A percentile compares a stretch with the other conserved stretches of the same genome.
Evolutionary conservation across 2,113 vertebrate genomes (phyloP).

Genomic region (Centrocercus urophasianus): DNA sequence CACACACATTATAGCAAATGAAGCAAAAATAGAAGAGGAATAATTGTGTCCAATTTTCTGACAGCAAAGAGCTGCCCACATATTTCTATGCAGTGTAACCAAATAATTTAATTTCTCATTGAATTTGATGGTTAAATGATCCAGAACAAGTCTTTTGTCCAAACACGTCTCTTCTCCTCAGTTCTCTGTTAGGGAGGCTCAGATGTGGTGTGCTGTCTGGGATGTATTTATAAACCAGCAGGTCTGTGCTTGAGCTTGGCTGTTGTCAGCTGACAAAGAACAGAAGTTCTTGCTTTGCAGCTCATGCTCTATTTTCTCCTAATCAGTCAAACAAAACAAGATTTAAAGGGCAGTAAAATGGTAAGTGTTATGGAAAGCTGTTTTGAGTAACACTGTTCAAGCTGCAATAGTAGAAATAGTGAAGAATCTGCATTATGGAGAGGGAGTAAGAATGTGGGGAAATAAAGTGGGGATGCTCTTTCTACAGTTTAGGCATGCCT

Average conservation of each 20-base stretch:
- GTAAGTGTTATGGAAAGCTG: neutral
- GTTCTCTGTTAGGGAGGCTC: neutral
- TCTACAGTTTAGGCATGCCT: neutral
- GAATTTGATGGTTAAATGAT: neutral
- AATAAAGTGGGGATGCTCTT: neutral
- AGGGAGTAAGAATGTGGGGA: neutral
- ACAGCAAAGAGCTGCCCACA: neutral
- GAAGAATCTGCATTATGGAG: neutral
- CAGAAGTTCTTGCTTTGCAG: neutral
- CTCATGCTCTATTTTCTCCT: constrained; percentile 14
- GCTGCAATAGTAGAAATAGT: neutral
- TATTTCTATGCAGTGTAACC: neutral
- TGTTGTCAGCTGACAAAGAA: neutral
- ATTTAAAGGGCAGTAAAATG: neutral
- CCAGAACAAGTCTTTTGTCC: neutral
- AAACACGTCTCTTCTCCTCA: neutral
- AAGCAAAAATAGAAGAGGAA: neutral
- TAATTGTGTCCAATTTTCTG: neutral
- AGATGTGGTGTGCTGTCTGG: neutral
- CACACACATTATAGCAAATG: neutral
- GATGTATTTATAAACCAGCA: constrained; percentile 19
- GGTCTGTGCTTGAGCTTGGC: neutral
- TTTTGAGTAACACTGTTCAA: neutral
- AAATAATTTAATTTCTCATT: neutral
- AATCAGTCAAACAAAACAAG: neutral